phyloP scores from a whole-genome alignment of 1,140 invertebrate species.

The Macrotrachela quadricornifera region DNA sequence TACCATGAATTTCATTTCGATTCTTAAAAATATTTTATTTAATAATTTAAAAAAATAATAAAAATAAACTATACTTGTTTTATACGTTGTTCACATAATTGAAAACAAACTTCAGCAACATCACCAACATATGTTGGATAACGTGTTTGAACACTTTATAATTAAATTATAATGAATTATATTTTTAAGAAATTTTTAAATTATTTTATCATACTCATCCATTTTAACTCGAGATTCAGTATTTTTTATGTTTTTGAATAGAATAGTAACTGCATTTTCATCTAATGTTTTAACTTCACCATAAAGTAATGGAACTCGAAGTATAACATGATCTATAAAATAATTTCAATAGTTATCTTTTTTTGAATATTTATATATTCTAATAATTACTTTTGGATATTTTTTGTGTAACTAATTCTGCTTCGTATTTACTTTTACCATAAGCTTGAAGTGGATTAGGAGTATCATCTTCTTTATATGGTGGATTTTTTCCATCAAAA shows the following conservation, averaged over 20 bases:
- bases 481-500: constrained; percentile 36
- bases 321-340: constrained; percentile 17
- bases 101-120: constrained; percentile 23
- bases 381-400: background rate
- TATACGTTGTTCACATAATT: background rate
- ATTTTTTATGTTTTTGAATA: constrained; percentile 21
- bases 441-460: constrained; percentile 37
- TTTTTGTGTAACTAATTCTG: constrained; percentile 27
- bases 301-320: constrained; percentile 36
- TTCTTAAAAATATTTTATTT: background rate
- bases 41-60: background rate
- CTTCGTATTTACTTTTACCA: constrained; percentile 34
- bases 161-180: background rate
- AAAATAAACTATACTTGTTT: background rate
- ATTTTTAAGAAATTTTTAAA: too few relatives aligned
- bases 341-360: background rate
- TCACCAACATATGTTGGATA: constrained; percentile 33
- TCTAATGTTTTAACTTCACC: constrained; percentile 26
- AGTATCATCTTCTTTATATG: constrained; percentile 28
- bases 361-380: background rate
- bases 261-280: constrained; percentile 36
- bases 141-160: constrained; percentile 17
- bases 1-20: constrained; percentile 14
- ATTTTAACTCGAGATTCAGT: background rate
- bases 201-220: background rate